Evolutionary conservation across 2,888 invertebrate species (phyloP).

Genomic region (Aquatica leii): DNA sequence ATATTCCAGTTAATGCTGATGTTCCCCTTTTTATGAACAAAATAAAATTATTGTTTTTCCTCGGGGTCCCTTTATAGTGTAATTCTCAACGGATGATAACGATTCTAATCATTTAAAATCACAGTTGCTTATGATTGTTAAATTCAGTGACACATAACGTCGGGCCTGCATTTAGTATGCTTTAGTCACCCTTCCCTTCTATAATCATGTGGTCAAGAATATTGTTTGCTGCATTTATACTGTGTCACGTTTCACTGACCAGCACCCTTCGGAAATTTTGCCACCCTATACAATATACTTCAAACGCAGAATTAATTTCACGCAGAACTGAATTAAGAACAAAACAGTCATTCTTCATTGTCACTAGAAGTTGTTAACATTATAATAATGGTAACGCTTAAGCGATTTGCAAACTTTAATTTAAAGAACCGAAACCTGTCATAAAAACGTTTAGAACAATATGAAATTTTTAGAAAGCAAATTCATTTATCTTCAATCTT

Average conservation of each 20-base stretch:
- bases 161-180: slow-evolving; percentile 52
- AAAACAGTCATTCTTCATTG: slow-evolving; percentile 14
- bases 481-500: no score
- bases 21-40: slow-evolving; percentile 19
- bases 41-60: slow-evolving; percentile 24
- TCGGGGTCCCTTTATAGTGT: slow-evolving; percentile 17
- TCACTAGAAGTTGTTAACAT: slow-evolving; percentile 6
- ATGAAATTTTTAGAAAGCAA: no score
- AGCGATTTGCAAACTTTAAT: no score
- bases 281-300: slow-evolving; percentile 12
- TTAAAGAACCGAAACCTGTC: no score
- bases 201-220: slow-evolving; percentile 54
- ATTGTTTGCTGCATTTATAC: slow-evolving; percentile 50
- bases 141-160: slow-evolving; percentile 54
- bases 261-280: slow-evolving; percentile 32
- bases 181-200: slow-evolving; percentile 48
- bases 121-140: slow-evolving; percentile 48
- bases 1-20: background rate
- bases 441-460: no score
- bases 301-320: slow-evolving; percentile 22
- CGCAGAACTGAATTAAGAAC: slow-evolving; percentile 19
- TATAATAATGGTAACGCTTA: background rate
- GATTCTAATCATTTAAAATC: slow-evolving; percentile 44
- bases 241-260: slow-evolving; percentile 42
- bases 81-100: slow-evolving; percentile 35